A percentile compares a stretch with the other conserved stretches of the same genome.
These are phyloP conservation scores for Dolichoris vasculosae DNA, from an alignment of 1,140 invertebrate genomes.

Conservation along the genomic window DNA sequence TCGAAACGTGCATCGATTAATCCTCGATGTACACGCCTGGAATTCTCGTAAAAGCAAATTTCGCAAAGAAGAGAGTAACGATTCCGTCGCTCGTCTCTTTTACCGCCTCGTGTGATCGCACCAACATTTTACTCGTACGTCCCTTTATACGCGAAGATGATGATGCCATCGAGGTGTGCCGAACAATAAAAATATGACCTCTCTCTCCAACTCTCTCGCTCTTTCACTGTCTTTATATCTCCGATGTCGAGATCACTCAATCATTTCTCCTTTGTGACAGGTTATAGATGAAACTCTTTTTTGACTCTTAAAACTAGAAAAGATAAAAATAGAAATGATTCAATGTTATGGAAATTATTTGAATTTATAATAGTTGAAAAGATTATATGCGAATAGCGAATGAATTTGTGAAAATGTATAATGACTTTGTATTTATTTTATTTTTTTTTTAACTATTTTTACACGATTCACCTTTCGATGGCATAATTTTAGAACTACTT, in stretches of 20 bases:
- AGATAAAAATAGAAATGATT: not conserved
- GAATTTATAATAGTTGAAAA: not conserved
- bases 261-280: not conserved
- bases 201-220: not conserved
- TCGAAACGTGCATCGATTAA: constrained; percentile 27
- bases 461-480: not conserved
- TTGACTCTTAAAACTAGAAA: not conserved
- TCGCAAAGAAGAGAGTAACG: not conserved
- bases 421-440: not conserved
- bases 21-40: not conserved
- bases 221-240: not conserved
- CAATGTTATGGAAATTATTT: not conserved
- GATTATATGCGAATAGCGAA: not conserved
- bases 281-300: not conserved
- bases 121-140: not conserved
- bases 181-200: constrained; percentile 1
- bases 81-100: not conserved
- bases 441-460: not conserved
- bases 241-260: not conserved
- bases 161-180: not conserved
- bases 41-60: constrained; percentile 11
- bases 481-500: not conserved
- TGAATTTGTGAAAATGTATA: not conserved
- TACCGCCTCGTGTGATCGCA: not conserved
- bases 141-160: not conserved